Evolutionary conservation across 2,797 vertebrate genomes (phyloP).

Genomic region (Sternotherus odoratus): DNA sequence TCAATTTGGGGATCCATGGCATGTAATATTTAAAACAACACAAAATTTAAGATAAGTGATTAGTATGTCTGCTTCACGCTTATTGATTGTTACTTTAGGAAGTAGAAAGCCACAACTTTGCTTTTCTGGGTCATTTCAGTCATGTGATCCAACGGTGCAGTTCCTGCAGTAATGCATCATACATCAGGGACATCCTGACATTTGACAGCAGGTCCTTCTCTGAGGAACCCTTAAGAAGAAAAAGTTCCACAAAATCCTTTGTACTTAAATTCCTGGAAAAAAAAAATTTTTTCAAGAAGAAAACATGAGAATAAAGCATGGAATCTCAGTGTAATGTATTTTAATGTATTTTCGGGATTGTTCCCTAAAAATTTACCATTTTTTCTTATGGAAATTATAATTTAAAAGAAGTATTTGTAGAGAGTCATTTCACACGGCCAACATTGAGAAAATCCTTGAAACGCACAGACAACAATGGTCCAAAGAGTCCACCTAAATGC

Average conservation of each 20-base stretch:
- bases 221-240: neutral
- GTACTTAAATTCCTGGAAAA: conserved; percentile 30
- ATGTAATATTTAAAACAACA: neutral
- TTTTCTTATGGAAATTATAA: conserved; percentile 18
- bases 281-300: neutral
- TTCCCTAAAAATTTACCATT: neutral
- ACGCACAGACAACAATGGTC: conserved; percentile 67
- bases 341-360: neutral
- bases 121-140: neutral
- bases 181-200: conserved; percentile 37
- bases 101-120: neutral
- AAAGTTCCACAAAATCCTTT: neutral
- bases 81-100: neutral
- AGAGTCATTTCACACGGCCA: conserved; percentile 30
- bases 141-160: conserved; percentile 44
- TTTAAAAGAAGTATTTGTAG: conserved; percentile 58
- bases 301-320: neutral
- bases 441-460: conserved; percentile 64
- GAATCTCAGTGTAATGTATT: neutral
- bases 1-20: neutral
- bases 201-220: conserved; percentile 36
- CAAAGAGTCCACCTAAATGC: conserved; percentile 46
- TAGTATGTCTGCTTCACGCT: conserved; percentile 21
- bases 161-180: conserved; percentile 29
- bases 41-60: neutral